These are phyloP conservation scores for Agelas oroides DNA, from an alignment of 37 sponge, comb jelly and placozoan species.

Conservation along the genomic window DNA sequence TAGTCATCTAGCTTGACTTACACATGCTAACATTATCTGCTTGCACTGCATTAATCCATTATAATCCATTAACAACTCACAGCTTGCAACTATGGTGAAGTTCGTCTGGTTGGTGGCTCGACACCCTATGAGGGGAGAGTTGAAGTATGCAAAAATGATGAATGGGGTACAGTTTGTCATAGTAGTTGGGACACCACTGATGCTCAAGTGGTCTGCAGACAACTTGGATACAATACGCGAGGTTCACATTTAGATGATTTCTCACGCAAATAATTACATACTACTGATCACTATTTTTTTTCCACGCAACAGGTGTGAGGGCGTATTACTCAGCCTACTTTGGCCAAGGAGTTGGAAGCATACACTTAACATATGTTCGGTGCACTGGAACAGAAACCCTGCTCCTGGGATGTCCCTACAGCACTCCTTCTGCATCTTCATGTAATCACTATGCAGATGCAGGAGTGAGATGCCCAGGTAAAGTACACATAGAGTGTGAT, in stretches of 20 bases:
- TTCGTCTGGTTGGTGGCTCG: background rate
- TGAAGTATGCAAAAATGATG: background rate
- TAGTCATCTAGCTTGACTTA: no score
- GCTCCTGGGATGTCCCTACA: background rate
- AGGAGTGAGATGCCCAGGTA: background rate
- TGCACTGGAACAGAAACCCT: background rate
- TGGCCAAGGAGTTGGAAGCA: background rate
- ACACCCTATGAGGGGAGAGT: constrained; percentile 9
- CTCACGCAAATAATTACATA: no score
- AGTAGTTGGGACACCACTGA: background rate
- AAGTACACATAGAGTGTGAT: background rate
- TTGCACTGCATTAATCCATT: no score
- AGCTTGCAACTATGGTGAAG: no score
- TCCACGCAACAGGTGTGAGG: background rate
- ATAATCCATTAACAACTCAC: no score
- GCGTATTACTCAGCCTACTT: background rate
- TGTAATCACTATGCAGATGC: background rate
- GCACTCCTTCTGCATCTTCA: background rate
- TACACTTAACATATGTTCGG: background rate
- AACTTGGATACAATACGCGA: background rate
- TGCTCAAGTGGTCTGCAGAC: background rate
- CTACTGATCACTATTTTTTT: no score
- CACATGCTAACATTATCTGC: no score
- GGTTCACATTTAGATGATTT: no score
- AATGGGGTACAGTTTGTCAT: background rate